Conservation (phyloP, 2,113 vertebrate genomes). For the Elephas maximus region DNA sequence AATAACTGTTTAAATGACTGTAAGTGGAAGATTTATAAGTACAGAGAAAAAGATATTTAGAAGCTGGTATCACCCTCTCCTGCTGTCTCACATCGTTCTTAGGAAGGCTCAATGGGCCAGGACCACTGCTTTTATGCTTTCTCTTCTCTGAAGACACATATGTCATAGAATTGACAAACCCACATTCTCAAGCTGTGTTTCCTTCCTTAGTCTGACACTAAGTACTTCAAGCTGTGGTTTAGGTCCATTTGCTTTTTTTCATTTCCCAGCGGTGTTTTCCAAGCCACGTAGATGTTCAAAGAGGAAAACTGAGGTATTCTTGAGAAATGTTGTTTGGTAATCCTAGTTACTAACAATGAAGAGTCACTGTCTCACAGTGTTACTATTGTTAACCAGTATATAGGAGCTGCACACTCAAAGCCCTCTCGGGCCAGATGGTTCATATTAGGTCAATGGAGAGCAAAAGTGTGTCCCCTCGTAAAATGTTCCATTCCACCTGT, state of each 20-base stretch:
- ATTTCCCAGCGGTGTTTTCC: background rate
- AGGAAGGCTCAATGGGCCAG: background rate
- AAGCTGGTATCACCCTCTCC: background rate
- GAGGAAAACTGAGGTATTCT: background rate
- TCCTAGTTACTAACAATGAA: background rate
- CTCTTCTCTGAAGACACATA: background rate
- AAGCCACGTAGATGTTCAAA: background rate
- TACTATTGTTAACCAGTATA: background rate
- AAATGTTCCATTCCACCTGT: background rate
- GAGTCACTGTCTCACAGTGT: background rate
- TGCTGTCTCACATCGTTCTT: background rate
- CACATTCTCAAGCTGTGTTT: background rate
- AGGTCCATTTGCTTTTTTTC: conserved; percentile 4
- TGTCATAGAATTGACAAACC: background rate
- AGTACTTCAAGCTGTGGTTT: conserved; percentile 1
- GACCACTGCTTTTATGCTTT: background rate
- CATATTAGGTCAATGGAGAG: background rate
- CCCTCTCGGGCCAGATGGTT: background rate
- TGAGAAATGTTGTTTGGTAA: background rate
- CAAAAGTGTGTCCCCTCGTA: background rate
- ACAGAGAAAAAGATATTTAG: background rate
- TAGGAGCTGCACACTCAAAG: background rate
- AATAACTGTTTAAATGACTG: background rate
- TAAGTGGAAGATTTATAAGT: background rate
- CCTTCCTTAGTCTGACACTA: background rate